Evolutionary conservation across 2,888 invertebrate genomes (phyloP).

Genomic region (Epinotia bilunana): DNA sequence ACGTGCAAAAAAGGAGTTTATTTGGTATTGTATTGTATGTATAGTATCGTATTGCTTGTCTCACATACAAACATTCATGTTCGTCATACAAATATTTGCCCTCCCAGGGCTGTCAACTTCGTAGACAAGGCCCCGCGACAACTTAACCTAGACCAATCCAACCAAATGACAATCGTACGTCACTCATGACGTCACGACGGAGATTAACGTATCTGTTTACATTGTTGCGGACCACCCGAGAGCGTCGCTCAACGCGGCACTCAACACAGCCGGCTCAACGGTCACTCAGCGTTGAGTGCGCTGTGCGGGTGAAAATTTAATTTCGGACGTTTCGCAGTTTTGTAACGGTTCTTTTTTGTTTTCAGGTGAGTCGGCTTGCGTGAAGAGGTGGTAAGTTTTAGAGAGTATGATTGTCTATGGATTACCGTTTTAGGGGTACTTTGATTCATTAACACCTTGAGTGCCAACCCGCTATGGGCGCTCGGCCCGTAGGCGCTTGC

Average conservation of each 20-base stretch:
- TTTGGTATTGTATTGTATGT: too few relatives aligned
- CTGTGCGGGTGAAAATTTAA: constrained; percentile 15
- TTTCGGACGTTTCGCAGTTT: constrained; percentile 12
- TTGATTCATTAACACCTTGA: not conserved
- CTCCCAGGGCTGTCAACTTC: too few relatives aligned
- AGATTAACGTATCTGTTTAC: constrained; percentile 26
- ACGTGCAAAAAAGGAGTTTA: too few relatives aligned
- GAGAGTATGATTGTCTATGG: not conserved
- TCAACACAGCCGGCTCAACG: constrained; percentile 17
- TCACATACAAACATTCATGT: too few relatives aligned
- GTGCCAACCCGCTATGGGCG: not conserved
- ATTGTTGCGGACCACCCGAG: constrained; percentile 12
- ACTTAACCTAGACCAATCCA: not conserved
- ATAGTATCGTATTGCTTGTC: too few relatives aligned
- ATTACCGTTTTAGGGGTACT: not conserved
- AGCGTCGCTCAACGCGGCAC: not conserved
- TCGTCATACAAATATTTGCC: too few relatives aligned
- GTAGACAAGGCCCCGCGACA: too few relatives aligned
- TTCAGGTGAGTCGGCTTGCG: constrained; percentile 11
- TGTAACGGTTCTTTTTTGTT: constrained; percentile 1
- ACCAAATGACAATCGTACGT: constrained; percentile 6
- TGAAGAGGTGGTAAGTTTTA: not conserved
- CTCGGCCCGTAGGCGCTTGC: too few relatives aligned
- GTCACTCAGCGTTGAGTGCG: constrained; percentile 26
- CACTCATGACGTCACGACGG: constrained; percentile 11